Percentiles rank a stretch among this genome's conserved stretches.
phyloP scores from a whole-genome alignment of 2,888 invertebrate genomes.

The Ormyrus thymus region DNA sequence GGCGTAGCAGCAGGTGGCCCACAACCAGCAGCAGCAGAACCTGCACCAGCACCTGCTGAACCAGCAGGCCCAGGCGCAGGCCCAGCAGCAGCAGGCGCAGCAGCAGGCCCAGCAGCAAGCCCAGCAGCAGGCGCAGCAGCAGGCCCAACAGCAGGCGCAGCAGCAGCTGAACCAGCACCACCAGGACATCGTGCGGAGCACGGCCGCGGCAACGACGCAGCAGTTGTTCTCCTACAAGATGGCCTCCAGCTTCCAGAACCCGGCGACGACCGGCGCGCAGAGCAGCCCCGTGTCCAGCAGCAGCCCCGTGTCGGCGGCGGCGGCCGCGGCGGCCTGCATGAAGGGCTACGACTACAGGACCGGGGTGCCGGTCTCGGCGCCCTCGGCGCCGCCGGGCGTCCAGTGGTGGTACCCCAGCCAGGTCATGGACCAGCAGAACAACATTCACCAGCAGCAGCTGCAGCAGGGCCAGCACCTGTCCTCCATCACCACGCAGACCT shows the following conservation, averaged over 20 bases:
- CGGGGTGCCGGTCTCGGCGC: conserved; percentile 71
- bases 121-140: conserved; percentile 69
- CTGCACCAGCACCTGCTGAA: conserved; percentile 58
- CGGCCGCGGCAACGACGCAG: conserved; percentile 80
- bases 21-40: conserved; percentile 66
- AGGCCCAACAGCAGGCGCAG: conserved; percentile 72
- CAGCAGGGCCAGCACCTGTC: conserved; percentile 76
- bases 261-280: conserved; percentile 82
- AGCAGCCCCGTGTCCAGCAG: conserved; percentile 79
- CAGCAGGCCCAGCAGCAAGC: conserved; percentile 72
- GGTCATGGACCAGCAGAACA: conserved; percentile 79
- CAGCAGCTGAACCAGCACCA: conserved; percentile 73
- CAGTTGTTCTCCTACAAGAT: conserved; percentile 91
- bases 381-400: conserved; percentile 76
- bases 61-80: conserved; percentile 72
- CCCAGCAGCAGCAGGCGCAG: conserved; percentile 69
- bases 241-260: conserved; percentile 88
- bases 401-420: conserved; percentile 88
- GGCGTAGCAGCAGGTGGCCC: conserved; percentile 69
- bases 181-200: conserved; percentile 78
- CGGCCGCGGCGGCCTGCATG: conserved; percentile 65
- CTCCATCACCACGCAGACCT: conserved; percentile 72
- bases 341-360: conserved; percentile 84
- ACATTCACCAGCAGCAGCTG: conserved; percentile 78
- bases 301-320: conserved; percentile 75